Base-by-base conservation (phyloP, 2,888 invertebrate species). In the Lasiommata megera region DNA sequence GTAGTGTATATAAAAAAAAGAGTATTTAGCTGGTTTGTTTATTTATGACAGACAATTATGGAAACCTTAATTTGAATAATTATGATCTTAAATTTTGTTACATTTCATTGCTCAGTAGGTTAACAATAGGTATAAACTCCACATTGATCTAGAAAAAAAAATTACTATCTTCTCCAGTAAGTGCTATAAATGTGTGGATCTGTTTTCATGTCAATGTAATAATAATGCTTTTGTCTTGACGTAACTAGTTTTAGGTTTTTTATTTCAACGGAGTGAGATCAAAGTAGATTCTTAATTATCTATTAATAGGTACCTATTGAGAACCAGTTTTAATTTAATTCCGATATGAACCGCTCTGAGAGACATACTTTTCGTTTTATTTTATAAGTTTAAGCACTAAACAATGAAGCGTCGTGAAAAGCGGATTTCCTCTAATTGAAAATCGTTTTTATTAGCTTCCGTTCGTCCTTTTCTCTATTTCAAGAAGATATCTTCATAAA, bases 401-500 rank as follows among this genome's bases (percentile, higher is more conserved):
- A 77, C 77, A 75, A 67, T 61, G 34, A 52, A 56, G 56, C 67
- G 67, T 71, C 70, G 71, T 70, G 67, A 75, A 77, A 74, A 73
- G 72, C 70, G 71, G 71, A 75, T 74, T 75, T 71, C 68, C 71
- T 76, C 71, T 79, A 79, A 78, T 51, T 51, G 51, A 51, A 72
- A 73, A 74, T 75, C 69, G 68, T 73, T 68, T 77, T 75, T 73
- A 77, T 77, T 74, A 66, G 61, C 60, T 61, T 23, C 56, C 50
- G 55, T 54, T 23, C 56, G 55, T 54, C 58, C 58, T 65, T 60
- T 54, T 48, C 53, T 64, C 40, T 43, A 38, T 50, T 37, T 23
- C 37, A 29, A 38, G 29, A 40, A 1, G 38, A 29, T 38, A 38
- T 38, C 29, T 51, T 51, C 28, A 40, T 29, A 40, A 29, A 51